Percentiles rank a stretch among this genome's conserved stretches.
Conservation (phyloP, 1,140 invertebrate species). For the Drosophila saltans region DNA sequence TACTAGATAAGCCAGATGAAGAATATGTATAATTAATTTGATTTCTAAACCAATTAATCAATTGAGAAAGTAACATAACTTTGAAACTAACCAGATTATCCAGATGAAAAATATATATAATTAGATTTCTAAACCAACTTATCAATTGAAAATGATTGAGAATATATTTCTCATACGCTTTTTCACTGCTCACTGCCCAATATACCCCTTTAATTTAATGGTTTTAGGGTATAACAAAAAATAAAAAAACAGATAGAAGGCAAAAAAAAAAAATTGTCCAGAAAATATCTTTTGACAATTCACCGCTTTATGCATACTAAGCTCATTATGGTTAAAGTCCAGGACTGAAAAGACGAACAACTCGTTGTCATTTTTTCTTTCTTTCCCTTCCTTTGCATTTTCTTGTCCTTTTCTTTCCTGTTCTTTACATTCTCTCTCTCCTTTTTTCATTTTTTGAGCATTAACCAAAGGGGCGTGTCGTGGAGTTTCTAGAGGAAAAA, state of each 20-base stretch:
- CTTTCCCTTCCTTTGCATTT: constrained; percentile 8
- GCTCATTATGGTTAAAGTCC: constrained; percentile 67
- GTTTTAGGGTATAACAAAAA: not conserved
- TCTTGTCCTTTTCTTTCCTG: constrained; percentile 26
- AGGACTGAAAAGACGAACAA: constrained; percentile 44
- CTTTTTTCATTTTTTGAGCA: constrained; percentile 28
- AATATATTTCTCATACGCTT: too few species aligned
- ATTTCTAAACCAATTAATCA: too few species aligned
- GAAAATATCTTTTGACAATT: constrained; percentile 77
- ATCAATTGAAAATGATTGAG: too few species aligned
- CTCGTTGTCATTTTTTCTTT: constrained; percentile 36
- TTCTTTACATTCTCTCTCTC: constrained; percentile 14
- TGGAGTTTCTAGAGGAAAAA: constrained; percentile 45
- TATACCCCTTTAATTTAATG: too few species aligned
- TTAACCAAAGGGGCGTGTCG: constrained; percentile 46
- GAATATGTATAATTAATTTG: too few species aligned
- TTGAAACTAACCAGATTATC: too few species aligned
- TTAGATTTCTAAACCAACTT: too few species aligned
- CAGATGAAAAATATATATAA: too few species aligned
- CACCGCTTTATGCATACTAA: constrained; percentile 76
- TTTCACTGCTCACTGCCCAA: too few species aligned
- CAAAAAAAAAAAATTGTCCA: constrained; percentile 59
- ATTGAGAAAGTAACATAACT: too few species aligned
- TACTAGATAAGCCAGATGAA: too few species aligned
- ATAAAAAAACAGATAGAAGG: not conserved